Evolutionary conservation across 2,113 vertebrate species (phyloP), one percentile per base, ranked within the genome.

Genomic region (Pimephales promelas): DNA sequence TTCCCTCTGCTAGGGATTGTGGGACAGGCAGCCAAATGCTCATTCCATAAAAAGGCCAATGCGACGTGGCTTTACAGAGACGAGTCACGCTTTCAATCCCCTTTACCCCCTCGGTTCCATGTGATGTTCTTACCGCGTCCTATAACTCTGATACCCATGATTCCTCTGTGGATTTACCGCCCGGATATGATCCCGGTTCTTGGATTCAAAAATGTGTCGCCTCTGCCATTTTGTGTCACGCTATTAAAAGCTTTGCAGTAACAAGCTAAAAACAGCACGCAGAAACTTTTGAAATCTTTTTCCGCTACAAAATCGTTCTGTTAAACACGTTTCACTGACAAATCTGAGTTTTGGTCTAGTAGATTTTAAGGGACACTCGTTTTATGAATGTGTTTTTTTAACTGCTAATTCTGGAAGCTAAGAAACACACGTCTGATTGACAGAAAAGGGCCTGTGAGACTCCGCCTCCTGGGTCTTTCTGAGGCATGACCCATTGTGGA

Each of bases 401-500:
- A 47, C 10, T 74, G 47, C 47, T 74, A 52, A 74, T 52, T 54
- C 16, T 52, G 9, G 72, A 49, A 74, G 47, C 10, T 66, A 61
- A 90, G 79, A 83, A 77, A 80, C 20, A 64, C 57, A 86, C 85
- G 87, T 70, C 85, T 84, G 74, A 86, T 86, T 84, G 85, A 87
- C 89, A 81, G 76, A 83, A 93, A 92, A 93, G 92, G 90, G 84
- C 85, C 80, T 84, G 87, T 83, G 87, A 77, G 86, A 86, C 84
- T 87, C 81, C 10, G 18, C 83, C 82, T 88, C 85, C 59, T 74
- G 84, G 85, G 61, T 85, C 86, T 86, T 87, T 90, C 89, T 86
- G 89, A 88, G 89, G 81, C 88, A 86, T 93, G 88, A 91, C 76
- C 91, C 90, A 93, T 93, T 92, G 92, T 93, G 85, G 82, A 86